Evolutionary conservation across 2,888 invertebrate genomes (phyloP).

Genomic region (Tipula lateralis): DNA sequence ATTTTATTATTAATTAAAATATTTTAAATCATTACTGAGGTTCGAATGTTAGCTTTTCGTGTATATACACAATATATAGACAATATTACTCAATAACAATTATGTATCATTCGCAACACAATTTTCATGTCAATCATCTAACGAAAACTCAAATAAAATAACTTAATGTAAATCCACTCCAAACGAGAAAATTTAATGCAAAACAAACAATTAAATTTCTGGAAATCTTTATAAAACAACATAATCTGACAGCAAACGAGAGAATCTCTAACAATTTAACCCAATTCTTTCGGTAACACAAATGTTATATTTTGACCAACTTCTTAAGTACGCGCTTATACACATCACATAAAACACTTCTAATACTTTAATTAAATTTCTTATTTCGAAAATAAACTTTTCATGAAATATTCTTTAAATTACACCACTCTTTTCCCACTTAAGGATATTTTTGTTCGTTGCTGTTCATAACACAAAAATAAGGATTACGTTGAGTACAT

Average conservation of each 20-base stretch:
- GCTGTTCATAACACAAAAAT: neutral
- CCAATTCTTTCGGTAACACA: neutral
- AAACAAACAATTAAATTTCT: neutral
- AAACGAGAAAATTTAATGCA: neutral
- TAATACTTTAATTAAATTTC: neutral
- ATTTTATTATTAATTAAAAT: too few relatives aligned
- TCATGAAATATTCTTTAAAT: neutral
- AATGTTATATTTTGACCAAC: neutral
- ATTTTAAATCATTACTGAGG: too few relatives aligned
- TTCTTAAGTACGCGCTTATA: neutral
- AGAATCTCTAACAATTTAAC: neutral
- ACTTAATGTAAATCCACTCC: neutral
- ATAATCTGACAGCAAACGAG: neutral
- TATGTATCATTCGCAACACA: too few relatives aligned
- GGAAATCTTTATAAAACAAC: neutral
- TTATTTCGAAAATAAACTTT: neutral
- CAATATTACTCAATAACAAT: too few relatives aligned
- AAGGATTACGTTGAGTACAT: constrained; percentile 11
- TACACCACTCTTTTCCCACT: neutral
- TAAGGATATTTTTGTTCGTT: neutral
- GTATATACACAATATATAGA: too few relatives aligned
- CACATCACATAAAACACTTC: neutral
- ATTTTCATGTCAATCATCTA: neutral
- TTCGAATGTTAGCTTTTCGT: too few relatives aligned
- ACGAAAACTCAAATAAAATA: neutral